A percentile compares a stretch with the other conserved stretches of the same genome.
Conservation (phyloP, 92 coral and sea anemone species). For the Zoanthus solanderi region DNA sequence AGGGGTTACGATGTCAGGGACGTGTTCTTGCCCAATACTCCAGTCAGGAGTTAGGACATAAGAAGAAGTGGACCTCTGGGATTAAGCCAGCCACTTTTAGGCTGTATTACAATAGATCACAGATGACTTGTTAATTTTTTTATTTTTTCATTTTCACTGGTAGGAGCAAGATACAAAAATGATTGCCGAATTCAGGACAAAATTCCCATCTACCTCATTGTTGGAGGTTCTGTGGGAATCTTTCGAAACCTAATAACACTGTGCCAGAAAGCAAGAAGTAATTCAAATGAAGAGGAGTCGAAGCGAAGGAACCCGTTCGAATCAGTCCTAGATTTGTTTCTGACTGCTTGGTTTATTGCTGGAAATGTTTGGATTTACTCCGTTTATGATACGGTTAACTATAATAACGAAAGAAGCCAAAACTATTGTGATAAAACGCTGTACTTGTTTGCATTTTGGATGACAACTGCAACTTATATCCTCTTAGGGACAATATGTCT, state of each 20-base stretch:
- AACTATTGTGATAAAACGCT: conserved; percentile 86
- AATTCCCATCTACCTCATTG: conserved; percentile 95
- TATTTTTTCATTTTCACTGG: background rate
- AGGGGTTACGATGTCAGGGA: no score
- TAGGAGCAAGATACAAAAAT: conserved; percentile 93
- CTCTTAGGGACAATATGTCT: conserved; percentile 75
- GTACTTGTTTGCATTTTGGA: conserved; percentile 96
- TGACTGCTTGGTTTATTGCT: conserved; percentile 92
- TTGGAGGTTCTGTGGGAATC: conserved; percentile 91
- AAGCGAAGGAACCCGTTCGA: conserved; percentile 64
- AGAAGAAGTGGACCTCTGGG: no score
- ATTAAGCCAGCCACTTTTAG: no score
- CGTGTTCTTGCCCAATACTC: no score
- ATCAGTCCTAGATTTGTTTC: conserved; percentile 87
- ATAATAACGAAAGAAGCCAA: background rate
- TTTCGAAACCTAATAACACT: conserved; percentile 82
- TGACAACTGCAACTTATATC: conserved; percentile 88
- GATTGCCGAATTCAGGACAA: conserved; percentile 80
- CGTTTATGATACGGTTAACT: conserved; percentile 64
- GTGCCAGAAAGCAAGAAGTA: conserved; percentile 70
- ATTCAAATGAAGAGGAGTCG: conserved; percentile 55
- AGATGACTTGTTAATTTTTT: no score
- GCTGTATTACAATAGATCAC: no score
- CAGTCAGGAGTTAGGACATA: no score
- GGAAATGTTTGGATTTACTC: conserved; percentile 97